These are phyloP conservation scores for Drosophila mayaguana DNA, from an alignment of 2,888 invertebrate genomes.

Conservation along the genomic window DNA sequence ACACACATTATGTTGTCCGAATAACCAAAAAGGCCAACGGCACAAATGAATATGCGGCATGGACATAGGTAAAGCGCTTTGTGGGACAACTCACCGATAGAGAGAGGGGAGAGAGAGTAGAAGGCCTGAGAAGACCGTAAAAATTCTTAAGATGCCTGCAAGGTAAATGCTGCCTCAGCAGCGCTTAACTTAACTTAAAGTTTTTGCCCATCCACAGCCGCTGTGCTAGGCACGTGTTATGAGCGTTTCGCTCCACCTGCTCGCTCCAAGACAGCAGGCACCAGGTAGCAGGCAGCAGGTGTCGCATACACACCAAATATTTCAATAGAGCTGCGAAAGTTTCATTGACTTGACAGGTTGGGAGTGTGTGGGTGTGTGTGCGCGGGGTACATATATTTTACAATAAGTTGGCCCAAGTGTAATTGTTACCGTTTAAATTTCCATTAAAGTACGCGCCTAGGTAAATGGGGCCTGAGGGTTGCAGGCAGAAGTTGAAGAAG, in stretches of 20 bases:
- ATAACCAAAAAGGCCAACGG: conserved; percentile 38
- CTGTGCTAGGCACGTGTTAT: conserved; percentile 50
- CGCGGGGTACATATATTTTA: conserved; percentile 7
- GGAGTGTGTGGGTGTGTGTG: neutral
- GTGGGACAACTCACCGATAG: neutral
- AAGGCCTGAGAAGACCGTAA: conserved; percentile 23
- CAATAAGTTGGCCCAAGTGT: conserved; percentile 66
- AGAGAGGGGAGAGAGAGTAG: neutral
- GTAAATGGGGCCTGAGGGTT: conserved; percentile 49
- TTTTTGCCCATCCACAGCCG: conserved; percentile 40
- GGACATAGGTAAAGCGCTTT: conserved; percentile 46
- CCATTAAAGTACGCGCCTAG: conserved; percentile 69
- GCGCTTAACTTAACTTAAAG: conserved; percentile 44
- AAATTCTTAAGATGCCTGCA: conserved; percentile 64
- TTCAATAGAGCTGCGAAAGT: conserved; percentile 70
- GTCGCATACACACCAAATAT: conserved; percentile 51
- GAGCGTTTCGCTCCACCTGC: conserved; percentile 6
- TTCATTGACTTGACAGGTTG: conserved; percentile 73
- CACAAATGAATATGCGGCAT: conserved; percentile 51
- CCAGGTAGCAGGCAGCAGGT: conserved; percentile 53
- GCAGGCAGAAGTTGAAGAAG: conserved; percentile 27
- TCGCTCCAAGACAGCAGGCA: neutral
- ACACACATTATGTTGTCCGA: conserved; percentile 48
- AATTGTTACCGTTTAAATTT: conserved; percentile 80
- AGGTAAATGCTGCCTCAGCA: conserved; percentile 27